Evolutionary conservation across 2,797 vertebrate genomes (phyloP), one percentile per base, ranked within the genome.

Genomic region (Lepidocolaptes lacrymiger): DNA sequence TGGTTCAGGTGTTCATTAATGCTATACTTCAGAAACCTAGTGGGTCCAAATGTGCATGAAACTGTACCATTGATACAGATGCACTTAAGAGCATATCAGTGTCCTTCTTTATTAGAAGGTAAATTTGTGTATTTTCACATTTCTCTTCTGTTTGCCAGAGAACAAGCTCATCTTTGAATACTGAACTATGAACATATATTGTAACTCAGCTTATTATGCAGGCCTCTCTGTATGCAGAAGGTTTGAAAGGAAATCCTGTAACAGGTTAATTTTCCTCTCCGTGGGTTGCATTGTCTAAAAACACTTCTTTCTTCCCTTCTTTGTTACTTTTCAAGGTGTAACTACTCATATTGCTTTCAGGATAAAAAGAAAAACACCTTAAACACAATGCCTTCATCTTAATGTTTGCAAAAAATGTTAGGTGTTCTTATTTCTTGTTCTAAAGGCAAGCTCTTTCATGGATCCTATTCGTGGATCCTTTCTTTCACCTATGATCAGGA

Each of bases 211-310:
- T 81, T 71, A 54, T 85, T 92, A 79, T 68, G 23, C 58, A 58
- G 36, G 20, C 23, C 34, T 93, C 4, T 0, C 44, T 83, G n/a
- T 74, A 71, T 81, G 81, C 41, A 44, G 20, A 77, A 30, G 26
- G 56, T 74, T 83, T 85, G 61, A 92, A 92, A 94, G 34, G 26
- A 91, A 93, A 93, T 93, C 46, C 51, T 74, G 14, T 88, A 92
- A 87, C 72, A 95, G 84, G 68, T 92, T 95, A 89, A 85, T 95
- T 95, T 95, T 92, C 64, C 26, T 92, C 91, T 92, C 86, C 51
- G 41, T 91, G 61, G 61, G 81, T 85, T 88, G 51, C 39, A 62
- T 68, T 95, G 59, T 91, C 56, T 89, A 54, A 92, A 90, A 93
- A 26, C 51, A 9, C 16, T 93, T 72, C 46, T 81, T 93, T 90